These are phyloP conservation scores for Tachuris rubrigastra DNA, from an alignment of 2,113 vertebrate genomes.

Conservation along the genomic window DNA sequence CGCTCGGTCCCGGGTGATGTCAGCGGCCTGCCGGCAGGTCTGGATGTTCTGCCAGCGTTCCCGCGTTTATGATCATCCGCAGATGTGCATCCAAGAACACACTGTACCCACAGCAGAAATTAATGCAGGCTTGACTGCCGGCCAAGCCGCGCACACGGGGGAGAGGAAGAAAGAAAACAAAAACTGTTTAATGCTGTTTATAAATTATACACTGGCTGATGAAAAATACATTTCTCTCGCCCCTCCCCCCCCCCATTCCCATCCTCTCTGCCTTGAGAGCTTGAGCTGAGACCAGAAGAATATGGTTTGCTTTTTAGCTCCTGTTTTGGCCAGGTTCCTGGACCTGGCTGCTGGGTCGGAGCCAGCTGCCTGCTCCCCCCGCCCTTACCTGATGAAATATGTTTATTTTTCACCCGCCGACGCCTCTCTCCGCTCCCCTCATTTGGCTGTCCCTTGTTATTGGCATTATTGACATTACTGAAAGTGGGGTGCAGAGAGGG, in stretches of 20 bases:
- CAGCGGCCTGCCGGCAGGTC: slow-evolving; percentile 97
- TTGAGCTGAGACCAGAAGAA: slow-evolving; percentile 68
- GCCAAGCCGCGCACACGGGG: slow-evolving; percentile 91
- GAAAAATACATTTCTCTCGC: slow-evolving; percentile 69
- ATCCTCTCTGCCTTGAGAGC: slow-evolving; percentile 60
- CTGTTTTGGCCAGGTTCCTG: slow-evolving; percentile 73
- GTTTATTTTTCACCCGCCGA: background rate
- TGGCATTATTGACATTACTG: background rate
- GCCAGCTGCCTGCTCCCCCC: slow-evolving; percentile 53
- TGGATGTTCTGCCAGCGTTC: slow-evolving; percentile 99
- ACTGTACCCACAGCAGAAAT: slow-evolving; percentile 99
- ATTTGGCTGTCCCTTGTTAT: background rate
- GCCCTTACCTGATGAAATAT: slow-evolving; percentile 46
- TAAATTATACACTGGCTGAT: slow-evolving; percentile 89
- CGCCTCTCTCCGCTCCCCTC: background rate
- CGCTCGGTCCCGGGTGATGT: slow-evolving; percentile 91
- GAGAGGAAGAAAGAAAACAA: slow-evolving; percentile 81
- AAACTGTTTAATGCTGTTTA: slow-evolving; percentile 86
- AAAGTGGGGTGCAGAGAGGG: background rate
- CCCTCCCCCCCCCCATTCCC: background rate
- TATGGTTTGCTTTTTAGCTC: slow-evolving; percentile 67
- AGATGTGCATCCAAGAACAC: slow-evolving; percentile 99
- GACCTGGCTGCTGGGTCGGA: slow-evolving; percentile 22
- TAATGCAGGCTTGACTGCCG: slow-evolving; percentile 96
- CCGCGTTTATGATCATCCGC: slow-evolving; percentile 99